Conservation (phyloP, 2,888 invertebrate genomes). For the Mythimna lalbum region DNA sequence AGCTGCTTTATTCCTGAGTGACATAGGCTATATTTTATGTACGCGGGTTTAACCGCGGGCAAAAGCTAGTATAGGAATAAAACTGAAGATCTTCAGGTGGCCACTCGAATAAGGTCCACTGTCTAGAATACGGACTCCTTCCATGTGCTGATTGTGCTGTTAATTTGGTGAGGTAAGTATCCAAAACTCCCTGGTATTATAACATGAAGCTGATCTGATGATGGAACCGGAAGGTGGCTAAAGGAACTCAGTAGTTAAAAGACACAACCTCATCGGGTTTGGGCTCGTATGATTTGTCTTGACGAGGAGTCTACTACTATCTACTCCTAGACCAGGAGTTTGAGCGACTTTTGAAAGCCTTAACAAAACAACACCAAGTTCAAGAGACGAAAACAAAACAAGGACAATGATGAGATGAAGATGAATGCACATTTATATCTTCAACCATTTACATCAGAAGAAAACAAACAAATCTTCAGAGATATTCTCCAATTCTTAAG, state of each 20-base stretch:
- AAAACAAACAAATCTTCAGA: slow-evolving; percentile 15
- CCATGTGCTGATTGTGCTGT: background rate
- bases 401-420: background rate
- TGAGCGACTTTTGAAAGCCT: background rate
- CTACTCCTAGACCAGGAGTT: background rate
- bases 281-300: too few species aligned
- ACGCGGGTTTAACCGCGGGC: too few species aligned
- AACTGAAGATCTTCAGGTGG: background rate
- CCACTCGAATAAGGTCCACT: too few species aligned
- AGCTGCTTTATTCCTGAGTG: too few species aligned
- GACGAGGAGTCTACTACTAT: too few species aligned
- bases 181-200: background rate
- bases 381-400: background rate
- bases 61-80: background rate
- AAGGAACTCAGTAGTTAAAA: too few species aligned
- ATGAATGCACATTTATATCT: background rate
- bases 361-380: background rate
- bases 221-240: too few species aligned
- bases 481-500: slow-evolving; percentile 6
- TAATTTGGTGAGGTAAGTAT: background rate
- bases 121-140: too few species aligned
- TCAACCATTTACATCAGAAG: slow-evolving; percentile 9
- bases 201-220: too few species aligned
- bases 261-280: too few species aligned
- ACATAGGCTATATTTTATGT: too few species aligned